Evolutionary conservation across 2,797 vertebrate species (phyloP).

Genomic region (Salarias fasciatus): DNA sequence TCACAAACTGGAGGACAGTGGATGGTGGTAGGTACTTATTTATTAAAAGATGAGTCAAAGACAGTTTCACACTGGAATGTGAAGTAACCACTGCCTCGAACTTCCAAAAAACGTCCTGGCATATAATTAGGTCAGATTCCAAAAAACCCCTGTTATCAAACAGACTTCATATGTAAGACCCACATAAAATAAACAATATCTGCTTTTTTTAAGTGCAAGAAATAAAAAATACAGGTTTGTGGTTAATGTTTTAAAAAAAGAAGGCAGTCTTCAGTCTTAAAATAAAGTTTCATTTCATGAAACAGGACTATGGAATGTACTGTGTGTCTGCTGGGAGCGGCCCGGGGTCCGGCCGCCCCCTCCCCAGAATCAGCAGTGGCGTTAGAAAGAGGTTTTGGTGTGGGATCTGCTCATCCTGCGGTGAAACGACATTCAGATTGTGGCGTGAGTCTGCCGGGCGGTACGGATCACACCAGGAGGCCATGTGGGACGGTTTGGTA

Average conservation of each 20-base stretch:
- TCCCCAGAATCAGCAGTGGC: slow-evolving; percentile 52
- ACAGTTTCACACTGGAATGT: slow-evolving; percentile 87
- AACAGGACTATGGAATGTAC: slow-evolving; percentile 88
- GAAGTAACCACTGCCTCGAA: slow-evolving; percentile 84
- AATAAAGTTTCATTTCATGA: slow-evolving; percentile 88
- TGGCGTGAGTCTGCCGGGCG: slow-evolving; percentile 56
- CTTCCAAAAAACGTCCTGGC: slow-evolving; percentile 79
- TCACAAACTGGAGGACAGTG: slow-evolving; percentile 84
- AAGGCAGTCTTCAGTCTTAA: slow-evolving; percentile 87
- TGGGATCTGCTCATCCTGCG: slow-evolving; percentile 66
- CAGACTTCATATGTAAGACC: slow-evolving; percentile 86
- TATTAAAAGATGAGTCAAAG: slow-evolving; percentile 89
- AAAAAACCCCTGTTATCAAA: slow-evolving; percentile 84
- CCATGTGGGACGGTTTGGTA: slow-evolving; percentile 85
- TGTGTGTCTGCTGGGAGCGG: slow-evolving; percentile 79
- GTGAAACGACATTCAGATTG: slow-evolving; percentile 76
- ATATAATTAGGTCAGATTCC: slow-evolving; percentile 85
- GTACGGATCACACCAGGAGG: slow-evolving; percentile 85
- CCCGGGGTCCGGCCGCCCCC: slow-evolving; percentile 66
- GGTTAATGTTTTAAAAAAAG: slow-evolving; percentile 85
- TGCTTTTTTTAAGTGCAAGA: slow-evolving; percentile 88
- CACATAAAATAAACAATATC: slow-evolving; percentile 88
- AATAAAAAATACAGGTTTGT: slow-evolving; percentile 87
- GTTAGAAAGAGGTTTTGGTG: slow-evolving; percentile 64
- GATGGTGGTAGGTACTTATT: slow-evolving; percentile 87